Conservation (phyloP, 2,113 vertebrate species). For the Pachycephala philippinensis region DNA sequence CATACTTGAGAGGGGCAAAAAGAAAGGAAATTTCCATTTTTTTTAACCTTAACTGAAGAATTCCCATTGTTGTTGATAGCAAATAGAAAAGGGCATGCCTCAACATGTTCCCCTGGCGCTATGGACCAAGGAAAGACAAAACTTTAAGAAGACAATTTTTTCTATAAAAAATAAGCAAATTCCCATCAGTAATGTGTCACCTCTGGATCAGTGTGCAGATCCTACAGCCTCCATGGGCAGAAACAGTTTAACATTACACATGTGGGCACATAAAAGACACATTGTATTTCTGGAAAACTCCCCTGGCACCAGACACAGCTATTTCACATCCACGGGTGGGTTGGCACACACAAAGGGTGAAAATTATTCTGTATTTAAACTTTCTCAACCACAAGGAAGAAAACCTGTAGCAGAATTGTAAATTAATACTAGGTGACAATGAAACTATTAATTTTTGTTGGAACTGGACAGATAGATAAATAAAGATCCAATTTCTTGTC, state of each 20-base stretch:
- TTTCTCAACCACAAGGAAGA: neutral
- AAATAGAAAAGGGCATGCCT: neutral
- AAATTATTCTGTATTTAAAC: neutral
- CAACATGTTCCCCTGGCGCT: neutral
- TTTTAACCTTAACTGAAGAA: neutral
- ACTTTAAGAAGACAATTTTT: neutral
- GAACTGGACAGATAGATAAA: neutral
- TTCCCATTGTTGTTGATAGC: neutral
- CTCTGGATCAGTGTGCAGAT: neutral
- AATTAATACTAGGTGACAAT: neutral
- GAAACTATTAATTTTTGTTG: neutral
- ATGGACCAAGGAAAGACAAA: neutral
- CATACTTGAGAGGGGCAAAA: neutral
- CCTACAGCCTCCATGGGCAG: neutral
- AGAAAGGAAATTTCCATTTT: neutral
- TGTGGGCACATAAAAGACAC: neutral
- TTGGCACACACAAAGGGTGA: rapidly evolving
- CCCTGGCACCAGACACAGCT: neutral
- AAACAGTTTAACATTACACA: neutral
- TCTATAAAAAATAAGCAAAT: neutral
- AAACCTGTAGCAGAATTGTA: neutral
- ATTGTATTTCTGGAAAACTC: neutral
- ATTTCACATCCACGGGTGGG: neutral
- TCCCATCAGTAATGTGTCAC: neutral
- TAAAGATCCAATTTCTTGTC: neutral